These are phyloP conservation scores for Naja naja DNA, from an alignment of 2,113 vertebrate species.

Conservation along the genomic window DNA sequence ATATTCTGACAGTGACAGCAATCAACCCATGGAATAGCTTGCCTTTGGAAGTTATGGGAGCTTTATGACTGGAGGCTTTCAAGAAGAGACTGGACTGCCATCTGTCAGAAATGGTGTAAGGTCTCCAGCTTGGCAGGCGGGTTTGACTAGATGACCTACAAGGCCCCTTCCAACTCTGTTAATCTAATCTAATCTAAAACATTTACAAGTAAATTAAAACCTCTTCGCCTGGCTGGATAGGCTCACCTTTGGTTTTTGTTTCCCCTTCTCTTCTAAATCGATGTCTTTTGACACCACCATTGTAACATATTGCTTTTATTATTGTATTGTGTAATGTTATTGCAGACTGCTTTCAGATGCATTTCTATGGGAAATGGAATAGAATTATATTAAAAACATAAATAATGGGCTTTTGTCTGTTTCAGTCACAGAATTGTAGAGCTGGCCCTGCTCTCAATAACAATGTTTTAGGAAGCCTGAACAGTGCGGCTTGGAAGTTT, in stretches of 20 bases:
- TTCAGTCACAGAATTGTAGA: background rate
- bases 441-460: background rate
- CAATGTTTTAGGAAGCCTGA: background rate
- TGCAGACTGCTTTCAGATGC: background rate
- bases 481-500: background rate
- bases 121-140: too few relatives aligned
- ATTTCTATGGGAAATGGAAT: background rate
- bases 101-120: too few relatives aligned
- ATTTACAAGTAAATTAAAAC: background rate
- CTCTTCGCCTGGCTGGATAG: too few relatives aligned
- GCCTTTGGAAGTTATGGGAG: too few relatives aligned
- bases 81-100: too few relatives aligned
- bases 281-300: background rate
- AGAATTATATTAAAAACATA: background rate
- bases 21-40: too few relatives aligned
- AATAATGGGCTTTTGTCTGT: background rate
- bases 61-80: too few relatives aligned
- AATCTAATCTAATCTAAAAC: too few relatives aligned
- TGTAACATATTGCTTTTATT: background rate
- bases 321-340: background rate
- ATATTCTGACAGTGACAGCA: too few relatives aligned
- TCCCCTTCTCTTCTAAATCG: background rate
- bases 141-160: too few relatives aligned
- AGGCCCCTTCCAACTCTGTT: too few relatives aligned
- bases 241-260: background rate